Conservation (phyloP, 1,140 invertebrate genomes). For the Cylas formicarius region DNA sequence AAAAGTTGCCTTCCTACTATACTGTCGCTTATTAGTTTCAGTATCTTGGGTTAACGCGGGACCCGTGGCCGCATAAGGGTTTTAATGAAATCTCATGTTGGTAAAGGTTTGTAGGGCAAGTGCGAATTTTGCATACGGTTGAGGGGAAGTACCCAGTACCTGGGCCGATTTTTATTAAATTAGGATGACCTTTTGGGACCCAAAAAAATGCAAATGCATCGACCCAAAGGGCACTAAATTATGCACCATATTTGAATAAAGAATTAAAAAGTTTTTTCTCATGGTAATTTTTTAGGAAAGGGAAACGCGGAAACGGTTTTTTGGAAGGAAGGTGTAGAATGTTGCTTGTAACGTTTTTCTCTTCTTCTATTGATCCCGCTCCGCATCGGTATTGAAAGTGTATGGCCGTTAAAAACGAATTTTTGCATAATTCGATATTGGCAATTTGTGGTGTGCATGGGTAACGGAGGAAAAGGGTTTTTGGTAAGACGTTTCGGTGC, state of each 20-base stretch:
- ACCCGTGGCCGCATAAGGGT: no score
- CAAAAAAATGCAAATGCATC: conserved; percentile 36
- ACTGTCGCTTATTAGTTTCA: conserved; percentile 24
- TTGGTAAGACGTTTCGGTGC: no score
- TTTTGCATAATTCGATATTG: no score
- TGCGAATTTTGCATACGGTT: conserved; percentile 22
- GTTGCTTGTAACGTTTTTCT: conserved; percentile 27
- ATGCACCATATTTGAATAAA: conserved; percentile 36
- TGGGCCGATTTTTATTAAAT: conserved; percentile 32
- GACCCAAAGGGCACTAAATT: conserved; percentile 30
- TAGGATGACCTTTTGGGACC: conserved; percentile 31
- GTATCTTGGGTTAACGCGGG: no score
- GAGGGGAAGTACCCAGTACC: conserved; percentile 23
- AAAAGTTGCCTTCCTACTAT: conserved; percentile 30
- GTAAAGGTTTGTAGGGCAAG: conserved; percentile 5
- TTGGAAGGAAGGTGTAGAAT: conserved; percentile 20
- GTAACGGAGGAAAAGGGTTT: no score
- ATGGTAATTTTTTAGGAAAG: conserved; percentile 21
- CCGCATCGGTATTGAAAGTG: no score
- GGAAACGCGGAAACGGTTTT: conserved; percentile 17
- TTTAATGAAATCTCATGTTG: no score
- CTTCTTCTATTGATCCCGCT: conserved; percentile 9
- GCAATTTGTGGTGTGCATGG: no score
- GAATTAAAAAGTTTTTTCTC: conserved; percentile 37
- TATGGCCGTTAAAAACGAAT: no score